A percentile compares a stretch with the other conserved stretches of the same genome.
Evolutionary conservation across 1,140 invertebrate genomes (phyloP).

Genomic region (Colletes latitarsis): DNA sequence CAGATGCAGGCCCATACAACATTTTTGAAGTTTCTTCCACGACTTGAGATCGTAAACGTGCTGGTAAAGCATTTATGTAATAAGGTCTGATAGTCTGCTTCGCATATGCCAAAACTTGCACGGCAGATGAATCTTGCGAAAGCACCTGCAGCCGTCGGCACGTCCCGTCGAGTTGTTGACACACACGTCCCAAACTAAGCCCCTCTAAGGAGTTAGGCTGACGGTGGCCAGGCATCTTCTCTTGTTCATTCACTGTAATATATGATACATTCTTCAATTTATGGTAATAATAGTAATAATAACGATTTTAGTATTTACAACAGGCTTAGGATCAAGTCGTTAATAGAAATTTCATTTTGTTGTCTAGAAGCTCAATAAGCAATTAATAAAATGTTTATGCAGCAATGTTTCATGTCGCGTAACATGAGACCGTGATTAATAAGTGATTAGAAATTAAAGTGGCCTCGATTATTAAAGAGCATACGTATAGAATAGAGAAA

Average conservation of each 20-base stretch:
- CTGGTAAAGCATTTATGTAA: constrained; percentile 77
- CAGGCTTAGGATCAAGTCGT: no score
- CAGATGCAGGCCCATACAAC: constrained; percentile 73
- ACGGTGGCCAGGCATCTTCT: constrained; percentile 79
- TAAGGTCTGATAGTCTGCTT: constrained; percentile 78
- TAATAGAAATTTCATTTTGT: background rate
- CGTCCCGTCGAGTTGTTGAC: constrained; percentile 77
- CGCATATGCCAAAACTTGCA: constrained; percentile 74
- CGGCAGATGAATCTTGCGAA: constrained; percentile 78
- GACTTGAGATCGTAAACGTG: constrained; percentile 73
- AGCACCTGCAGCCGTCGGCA: constrained; percentile 78
- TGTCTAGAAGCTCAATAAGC: background rate
- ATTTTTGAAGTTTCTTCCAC: constrained; percentile 77
- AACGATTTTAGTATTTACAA: background rate
- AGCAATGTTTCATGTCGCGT: no score
- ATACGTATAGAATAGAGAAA: background rate
- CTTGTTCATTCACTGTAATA: constrained; percentile 67
- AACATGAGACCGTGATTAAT: no score
- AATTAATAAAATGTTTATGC: background rate
- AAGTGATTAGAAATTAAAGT: no score
- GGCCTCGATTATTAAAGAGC: no score
- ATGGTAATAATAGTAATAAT: background rate
- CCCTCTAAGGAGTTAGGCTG: constrained; percentile 78
- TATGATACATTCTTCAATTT: constrained; percentile 1
- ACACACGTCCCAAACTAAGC: constrained; percentile 78